Evolutionary conservation across 2,797 vertebrate genomes (phyloP).

Genomic region (Sebastes miniatus): DNA sequence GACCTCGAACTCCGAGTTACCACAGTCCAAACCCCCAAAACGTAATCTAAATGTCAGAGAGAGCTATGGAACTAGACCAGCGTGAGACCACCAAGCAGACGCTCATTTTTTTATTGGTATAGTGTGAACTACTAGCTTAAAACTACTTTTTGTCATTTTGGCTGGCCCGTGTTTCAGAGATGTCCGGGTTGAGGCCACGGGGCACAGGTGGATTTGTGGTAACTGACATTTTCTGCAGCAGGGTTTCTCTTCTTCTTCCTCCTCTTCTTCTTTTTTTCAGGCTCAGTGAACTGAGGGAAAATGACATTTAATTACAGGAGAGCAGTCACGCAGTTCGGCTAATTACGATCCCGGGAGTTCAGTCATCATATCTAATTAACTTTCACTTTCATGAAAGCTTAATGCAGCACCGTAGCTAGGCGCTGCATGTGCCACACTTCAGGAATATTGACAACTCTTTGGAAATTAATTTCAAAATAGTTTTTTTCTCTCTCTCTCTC

Average conservation of each 20-base stretch:
- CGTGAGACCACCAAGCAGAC: not conserved
- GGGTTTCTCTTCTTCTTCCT: constrained; percentile 21
- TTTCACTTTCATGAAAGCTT: constrained; percentile 93
- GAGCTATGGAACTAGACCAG: not conserved
- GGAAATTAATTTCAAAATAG: constrained; percentile 79
- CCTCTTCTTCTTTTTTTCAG: constrained; percentile 71
- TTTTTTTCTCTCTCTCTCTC: constrained; percentile 32
- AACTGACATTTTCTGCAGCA: constrained; percentile 78
- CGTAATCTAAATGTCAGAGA: constrained; percentile 32
- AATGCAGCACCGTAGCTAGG: constrained; percentile 81
- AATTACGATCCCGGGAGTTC: constrained; percentile 93
- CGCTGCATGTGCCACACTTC: constrained; percentile 77
- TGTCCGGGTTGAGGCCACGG: constrained; percentile 50
- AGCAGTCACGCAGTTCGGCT: constrained; percentile 90
- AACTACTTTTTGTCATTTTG: constrained; percentile 15
- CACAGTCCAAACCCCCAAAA: not conserved
- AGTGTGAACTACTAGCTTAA: constrained; percentile 19
- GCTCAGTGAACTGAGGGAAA: constrained; percentile 87
- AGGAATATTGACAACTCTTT: constrained; percentile 84
- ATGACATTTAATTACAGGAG: constrained; percentile 95
- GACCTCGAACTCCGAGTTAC: constrained; percentile 15
- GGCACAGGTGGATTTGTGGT: constrained; percentile 76
- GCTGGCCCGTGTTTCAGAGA: constrained; percentile 29
- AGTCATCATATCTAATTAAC: constrained; percentile 95
- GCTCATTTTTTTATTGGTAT: constrained; percentile 43